phyloP scores from a whole-genome alignment of 2,113 vertebrate species.

The Psammodynastes pulverulentus region DNA sequence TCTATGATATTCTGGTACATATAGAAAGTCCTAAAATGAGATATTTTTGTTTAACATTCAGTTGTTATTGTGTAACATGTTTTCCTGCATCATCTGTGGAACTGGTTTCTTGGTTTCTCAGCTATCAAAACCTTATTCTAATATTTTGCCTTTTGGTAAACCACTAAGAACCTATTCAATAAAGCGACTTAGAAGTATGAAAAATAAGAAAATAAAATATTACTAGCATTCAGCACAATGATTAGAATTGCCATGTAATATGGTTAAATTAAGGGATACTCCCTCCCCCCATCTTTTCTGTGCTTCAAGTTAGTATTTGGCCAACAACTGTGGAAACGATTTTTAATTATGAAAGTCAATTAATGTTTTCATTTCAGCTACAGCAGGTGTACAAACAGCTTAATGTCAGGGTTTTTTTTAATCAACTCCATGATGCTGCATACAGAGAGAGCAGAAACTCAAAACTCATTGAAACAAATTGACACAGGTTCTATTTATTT shows the following conservation, averaged over 20 bases:
- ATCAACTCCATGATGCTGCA: constrained; percentile 9
- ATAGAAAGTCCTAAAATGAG: neutral
- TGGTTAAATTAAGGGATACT: neutral
- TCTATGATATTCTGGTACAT: neutral
- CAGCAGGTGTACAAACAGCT: constrained; percentile 10
- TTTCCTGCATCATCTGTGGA: neutral
- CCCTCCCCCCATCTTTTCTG: neutral
- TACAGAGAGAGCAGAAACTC: constrained; percentile 10
- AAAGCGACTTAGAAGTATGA: neutral
- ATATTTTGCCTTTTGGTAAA: neutral
- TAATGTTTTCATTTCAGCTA: constrained; percentile 45
- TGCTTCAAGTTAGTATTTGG: constrained; percentile 34
- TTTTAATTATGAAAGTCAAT: constrained; percentile 30
- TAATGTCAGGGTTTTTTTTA: constrained; percentile 29
- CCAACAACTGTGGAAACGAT: constrained; percentile 17
- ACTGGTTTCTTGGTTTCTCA: neutral
- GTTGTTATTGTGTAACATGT: neutral
- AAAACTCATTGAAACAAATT: constrained; percentile 26
- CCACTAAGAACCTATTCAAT: neutral
- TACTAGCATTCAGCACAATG: constrained; percentile 26
- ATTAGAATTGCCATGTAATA: constrained; percentile 25
- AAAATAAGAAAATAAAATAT: constrained; percentile 4
- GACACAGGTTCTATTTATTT: constrained; percentile 24
- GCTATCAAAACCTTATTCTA: neutral
- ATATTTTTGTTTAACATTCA: neutral